Evolutionary conservation across 1,140 invertebrate genomes (phyloP), one percentile per base, ranked within the genome.

Genomic region (Drosophila santomea): DNA sequence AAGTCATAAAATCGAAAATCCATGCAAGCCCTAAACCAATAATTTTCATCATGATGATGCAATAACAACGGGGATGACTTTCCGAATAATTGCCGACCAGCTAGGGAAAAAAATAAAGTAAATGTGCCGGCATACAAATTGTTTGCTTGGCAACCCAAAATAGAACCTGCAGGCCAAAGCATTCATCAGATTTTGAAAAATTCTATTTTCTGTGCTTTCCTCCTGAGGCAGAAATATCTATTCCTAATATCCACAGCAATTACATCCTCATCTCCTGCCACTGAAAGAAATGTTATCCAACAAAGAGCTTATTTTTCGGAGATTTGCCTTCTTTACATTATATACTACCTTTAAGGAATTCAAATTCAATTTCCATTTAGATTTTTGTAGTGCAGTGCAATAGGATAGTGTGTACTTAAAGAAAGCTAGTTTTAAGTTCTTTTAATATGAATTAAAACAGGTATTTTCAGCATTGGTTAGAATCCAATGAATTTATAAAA

Each of bases 41-140:
- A 35, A 71, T 71, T 71, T 71, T 41, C 66, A 58, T 71, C 67
- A 45, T 69, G 67, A 71, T 69, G 67, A 71, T 71, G 67, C 67
- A 69, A 71, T 71, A 71, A 71, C 51, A 71, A 71, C 51, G 39
- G 17, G 11, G 28, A 58, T 71, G 64, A 41, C 44, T 71, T 48
- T 58, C 36, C 51, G 38, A 71, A 71, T 71, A 71, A 71, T 71
- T 71, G 67, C 67, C 48, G 58, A 64, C 64, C 35, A 25, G 28
- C 55, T 15, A 8, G 17, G 15, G 6, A 14, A 2, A 25, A 17
- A 11, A n/a, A 25, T 3, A 17, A 14, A 36, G 38, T 38, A 44
- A 20, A 25, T 28, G 15, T 8, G 11, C 17, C 45, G 10, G 69
- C 47, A 73, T 73, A 73, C 67, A 73, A 73, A 73, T 61, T 73